Percentiles rank a stretch among this genome's conserved stretches.
Evolutionary conservation across 2,888 invertebrate genomes (phyloP).

Genomic region (Caenorhabditis sulstoni): DNA sequence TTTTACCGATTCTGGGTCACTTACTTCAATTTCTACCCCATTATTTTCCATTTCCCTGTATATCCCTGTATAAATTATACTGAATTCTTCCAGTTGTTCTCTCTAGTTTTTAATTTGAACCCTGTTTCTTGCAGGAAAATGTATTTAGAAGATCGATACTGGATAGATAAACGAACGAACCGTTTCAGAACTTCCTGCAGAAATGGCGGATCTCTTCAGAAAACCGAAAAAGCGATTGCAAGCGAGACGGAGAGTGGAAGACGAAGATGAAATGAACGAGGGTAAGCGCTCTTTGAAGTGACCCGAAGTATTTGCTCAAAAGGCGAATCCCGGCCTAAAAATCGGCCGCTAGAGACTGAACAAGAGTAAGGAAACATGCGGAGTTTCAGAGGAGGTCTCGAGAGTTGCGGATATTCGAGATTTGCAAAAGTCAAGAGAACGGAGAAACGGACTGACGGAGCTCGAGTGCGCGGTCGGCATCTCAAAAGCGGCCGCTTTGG

Average conservation of each 20-base stretch:
- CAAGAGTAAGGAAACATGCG: too few species aligned
- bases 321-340: too few species aligned
- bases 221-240: conserved; percentile 47
- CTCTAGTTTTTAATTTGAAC: neutral
- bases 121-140: neutral
- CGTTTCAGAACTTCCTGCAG: neutral
- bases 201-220: conserved; percentile 57
- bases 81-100: too few species aligned
- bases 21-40: neutral
- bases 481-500: conserved; percentile 64
- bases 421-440: conserved; percentile 74
- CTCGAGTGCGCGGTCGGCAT: conserved; percentile 79
- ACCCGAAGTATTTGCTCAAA: neutral
- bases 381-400: conserved; percentile 43
- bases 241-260: conserved; percentile 16
- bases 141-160: neutral
- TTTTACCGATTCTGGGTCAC: neutral
- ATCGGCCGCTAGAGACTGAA: too few species aligned
- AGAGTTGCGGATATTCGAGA: conserved; percentile 75
- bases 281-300: conserved; percentile 2
- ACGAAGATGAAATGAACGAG: conserved; percentile 34
- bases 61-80: conserved; percentile 4
- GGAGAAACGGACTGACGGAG: conserved; percentile 76
- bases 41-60: conserved; percentile 27
- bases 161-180: too few species aligned